Evolutionary conservation across 2,113 vertebrate species (phyloP).

Genomic region (Sylvilagus bachmani): DNA sequence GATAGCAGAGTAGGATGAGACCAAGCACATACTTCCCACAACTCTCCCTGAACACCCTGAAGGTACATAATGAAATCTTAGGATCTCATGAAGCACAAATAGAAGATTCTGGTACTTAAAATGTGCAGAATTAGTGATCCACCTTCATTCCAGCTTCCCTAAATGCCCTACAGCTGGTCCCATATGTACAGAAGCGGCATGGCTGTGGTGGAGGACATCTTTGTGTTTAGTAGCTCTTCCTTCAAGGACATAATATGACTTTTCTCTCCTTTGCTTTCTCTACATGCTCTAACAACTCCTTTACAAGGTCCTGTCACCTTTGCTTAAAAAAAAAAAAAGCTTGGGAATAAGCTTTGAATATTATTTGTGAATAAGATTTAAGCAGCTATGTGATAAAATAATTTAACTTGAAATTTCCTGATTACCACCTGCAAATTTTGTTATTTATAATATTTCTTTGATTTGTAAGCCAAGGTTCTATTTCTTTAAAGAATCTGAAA

Average conservation of each 20-base stretch:
- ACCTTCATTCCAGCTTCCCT: background rate
- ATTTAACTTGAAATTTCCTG: background rate
- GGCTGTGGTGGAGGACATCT: background rate
- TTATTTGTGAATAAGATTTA: background rate
- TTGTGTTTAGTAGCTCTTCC: background rate
- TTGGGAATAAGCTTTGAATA: background rate
- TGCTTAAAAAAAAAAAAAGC: background rate
- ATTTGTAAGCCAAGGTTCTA: background rate
- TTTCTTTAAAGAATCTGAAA: background rate
- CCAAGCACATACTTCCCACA: background rate
- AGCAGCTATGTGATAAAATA: background rate
- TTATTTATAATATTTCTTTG: background rate
- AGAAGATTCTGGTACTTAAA: background rate
- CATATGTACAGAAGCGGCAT: background rate
- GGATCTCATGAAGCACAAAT: background rate
- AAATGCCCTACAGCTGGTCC: background rate
- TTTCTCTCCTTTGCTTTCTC: background rate
- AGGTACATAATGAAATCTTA: background rate
- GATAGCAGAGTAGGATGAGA: background rate
- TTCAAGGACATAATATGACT: background rate
- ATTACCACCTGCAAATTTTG: background rate
- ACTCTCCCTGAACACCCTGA: background rate
- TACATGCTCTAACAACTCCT: background rate
- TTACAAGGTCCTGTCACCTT: background rate
- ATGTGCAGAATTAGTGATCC: too few relatives aligned